phyloP scores from a whole-genome alignment of 2,113 vertebrate species.

The Actinemys pallida region DNA sequence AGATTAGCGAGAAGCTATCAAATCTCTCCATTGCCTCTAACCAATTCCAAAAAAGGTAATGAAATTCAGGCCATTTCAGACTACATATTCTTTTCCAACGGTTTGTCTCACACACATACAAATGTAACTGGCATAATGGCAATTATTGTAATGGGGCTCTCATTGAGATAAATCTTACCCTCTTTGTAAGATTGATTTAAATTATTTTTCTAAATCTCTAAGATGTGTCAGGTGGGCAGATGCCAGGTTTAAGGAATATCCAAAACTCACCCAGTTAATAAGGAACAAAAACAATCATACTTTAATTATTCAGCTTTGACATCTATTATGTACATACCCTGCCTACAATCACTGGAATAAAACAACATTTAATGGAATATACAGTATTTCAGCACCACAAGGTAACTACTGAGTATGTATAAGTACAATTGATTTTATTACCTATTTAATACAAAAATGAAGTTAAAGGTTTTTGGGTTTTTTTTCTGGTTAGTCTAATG shows the following conservation, averaged over 20 bases:
- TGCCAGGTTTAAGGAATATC: conserved; percentile 4
- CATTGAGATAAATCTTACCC: background rate
- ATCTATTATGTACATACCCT: background rate
- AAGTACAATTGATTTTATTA: conserved; percentile 5
- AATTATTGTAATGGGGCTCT: background rate
- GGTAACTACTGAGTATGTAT: background rate
- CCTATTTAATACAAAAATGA: background rate
- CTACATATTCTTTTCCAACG: background rate
- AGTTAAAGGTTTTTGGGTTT: background rate
- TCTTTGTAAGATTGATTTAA: background rate
- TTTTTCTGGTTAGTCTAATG: background rate
- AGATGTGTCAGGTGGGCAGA: background rate
- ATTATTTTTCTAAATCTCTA: background rate
- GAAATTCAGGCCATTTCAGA: background rate
- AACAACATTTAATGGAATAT: background rate
- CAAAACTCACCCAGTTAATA: conserved; percentile 8
- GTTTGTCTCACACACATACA: accelerated
- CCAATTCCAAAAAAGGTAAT: background rate
- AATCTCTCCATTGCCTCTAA: background rate
- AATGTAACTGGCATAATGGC: background rate
- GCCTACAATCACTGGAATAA: background rate
- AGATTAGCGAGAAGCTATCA: background rate
- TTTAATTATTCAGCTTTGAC: conserved; percentile 32
- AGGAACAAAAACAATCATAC: conserved; percentile 7
- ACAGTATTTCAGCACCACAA: background rate